Evolutionary conservation across 1,140 invertebrate genomes (phyloP).

Genomic region (Scaptomyza montana): DNA sequence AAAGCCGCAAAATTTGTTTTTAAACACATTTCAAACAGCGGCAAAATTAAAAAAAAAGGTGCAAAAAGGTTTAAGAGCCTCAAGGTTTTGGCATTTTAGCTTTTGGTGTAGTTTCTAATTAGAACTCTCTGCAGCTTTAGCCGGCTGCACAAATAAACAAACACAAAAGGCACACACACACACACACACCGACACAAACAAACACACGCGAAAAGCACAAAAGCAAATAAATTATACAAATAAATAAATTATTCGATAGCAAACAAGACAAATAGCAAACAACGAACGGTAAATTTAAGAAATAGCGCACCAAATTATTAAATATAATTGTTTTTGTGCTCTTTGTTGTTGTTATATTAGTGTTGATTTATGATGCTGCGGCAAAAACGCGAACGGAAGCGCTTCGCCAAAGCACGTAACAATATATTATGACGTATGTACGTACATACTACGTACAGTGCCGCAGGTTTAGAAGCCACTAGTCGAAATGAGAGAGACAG

Average conservation of each 20-base stretch:
- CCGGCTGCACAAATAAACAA: conserved; percentile 69
- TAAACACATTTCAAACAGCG: conserved; percentile 56
- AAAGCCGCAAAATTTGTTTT: conserved; percentile 20
- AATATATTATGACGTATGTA: conserved; percentile 59
- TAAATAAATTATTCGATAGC: conserved; percentile 25
- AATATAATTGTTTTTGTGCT: conserved; percentile 43
- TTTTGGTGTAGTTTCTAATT: conserved; percentile 51
- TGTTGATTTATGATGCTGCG: conserved; percentile 78
- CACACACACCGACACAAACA: conserved; percentile 45
- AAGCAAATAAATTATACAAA: conserved; percentile 49
- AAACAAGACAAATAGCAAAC: not conserved
- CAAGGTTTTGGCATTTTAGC: conserved; percentile 6
- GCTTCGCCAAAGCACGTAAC: conserved; percentile 44
- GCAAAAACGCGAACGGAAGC: conserved; percentile 61
- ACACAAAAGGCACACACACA: conserved; percentile 45
- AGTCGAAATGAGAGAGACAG: not conserved
- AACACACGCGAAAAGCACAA: conserved; percentile 31
- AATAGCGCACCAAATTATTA: conserved; percentile 58
- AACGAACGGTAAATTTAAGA: conserved; percentile 20
- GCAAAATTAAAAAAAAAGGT: conserved; percentile 31
- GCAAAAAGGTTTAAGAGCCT: conserved; percentile 10
- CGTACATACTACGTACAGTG: not conserved
- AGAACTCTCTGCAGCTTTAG: conserved; percentile 13
- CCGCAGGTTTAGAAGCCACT: conserved; percentile 31
- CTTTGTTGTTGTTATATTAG: conserved; percentile 52